phyloP scores from a whole-genome alignment of 2,888 invertebrate species.

The Yponomeuta malinellus region DNA sequence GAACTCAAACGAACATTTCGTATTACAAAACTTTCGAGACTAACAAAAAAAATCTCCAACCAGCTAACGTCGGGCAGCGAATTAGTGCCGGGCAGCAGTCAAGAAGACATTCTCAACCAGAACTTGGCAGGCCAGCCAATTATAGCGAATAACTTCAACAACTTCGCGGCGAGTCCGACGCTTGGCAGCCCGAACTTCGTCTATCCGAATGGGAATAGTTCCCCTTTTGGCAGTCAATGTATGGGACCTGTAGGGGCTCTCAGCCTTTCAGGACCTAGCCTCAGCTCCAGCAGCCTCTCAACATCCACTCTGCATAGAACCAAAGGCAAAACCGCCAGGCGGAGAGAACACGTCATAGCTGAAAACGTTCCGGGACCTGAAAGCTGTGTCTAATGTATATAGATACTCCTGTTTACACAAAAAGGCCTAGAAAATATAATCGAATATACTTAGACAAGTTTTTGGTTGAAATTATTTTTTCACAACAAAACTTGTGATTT shows the following conservation, averaged over 20 bases:
- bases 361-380: slow-evolving; percentile 92
- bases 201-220: slow-evolving; percentile 64
- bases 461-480: background rate
- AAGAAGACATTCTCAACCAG: slow-evolving; percentile 62
- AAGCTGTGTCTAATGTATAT: slow-evolving; percentile 82
- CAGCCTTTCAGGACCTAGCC: slow-evolving; percentile 58
- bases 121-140: slow-evolving; percentile 47
- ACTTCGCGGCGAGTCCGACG: slow-evolving; percentile 62
- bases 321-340: slow-evolving; percentile 69
- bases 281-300: slow-evolving; percentile 62
- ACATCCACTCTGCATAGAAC: slow-evolving; percentile 66
- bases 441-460: background rate
- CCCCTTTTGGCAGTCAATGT: slow-evolving; percentile 58
- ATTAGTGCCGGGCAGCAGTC: slow-evolving; percentile 32
- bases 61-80: slow-evolving; percentile 10
- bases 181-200: slow-evolving; percentile 70
- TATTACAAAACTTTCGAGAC: background rate
- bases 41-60: background rate
- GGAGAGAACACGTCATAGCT: slow-evolving; percentile 86
- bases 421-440: background rate
- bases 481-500: background rate
- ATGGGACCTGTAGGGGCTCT: slow-evolving; percentile 26
- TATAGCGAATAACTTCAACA: slow-evolving; percentile 55
- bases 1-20: background rate
- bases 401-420: background rate